A percentile compares a stretch with the other conserved stretches of the same genome.
These are phyloP conservation scores for Parambassis ranga DNA, from an alignment of 2,797 vertebrate species.

Conservation along the genomic window DNA sequence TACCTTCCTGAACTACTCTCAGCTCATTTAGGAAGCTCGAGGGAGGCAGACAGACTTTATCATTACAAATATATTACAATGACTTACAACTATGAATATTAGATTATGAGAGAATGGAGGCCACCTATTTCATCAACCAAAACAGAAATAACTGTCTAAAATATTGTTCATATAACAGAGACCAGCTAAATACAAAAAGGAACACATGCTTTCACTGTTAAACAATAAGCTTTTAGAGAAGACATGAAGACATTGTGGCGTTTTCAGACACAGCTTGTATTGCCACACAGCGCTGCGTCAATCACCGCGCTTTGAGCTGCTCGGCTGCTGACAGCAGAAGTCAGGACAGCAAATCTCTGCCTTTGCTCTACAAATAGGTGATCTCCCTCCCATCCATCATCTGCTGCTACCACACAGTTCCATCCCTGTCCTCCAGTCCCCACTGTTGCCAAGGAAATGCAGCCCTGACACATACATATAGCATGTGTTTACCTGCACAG, in stretches of 20 bases:
- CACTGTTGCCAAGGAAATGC: conserved; percentile 53
- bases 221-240: neutral
- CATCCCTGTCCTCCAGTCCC: conserved; percentile 30
- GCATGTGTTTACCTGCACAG: too few relatives aligned
- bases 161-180: too few relatives aligned
- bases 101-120: conserved; percentile 1
- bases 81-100: too few relatives aligned
- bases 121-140: conserved; percentile 8
- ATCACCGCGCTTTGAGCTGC: conserved; percentile 47
- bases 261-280: conserved; percentile 1
- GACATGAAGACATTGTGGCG: neutral
- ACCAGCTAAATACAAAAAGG: neutral
- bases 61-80: too few relatives aligned
- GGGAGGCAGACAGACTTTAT: too few relatives aligned
- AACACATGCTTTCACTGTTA: neutral
- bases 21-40: too few relatives aligned
- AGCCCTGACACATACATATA: neutral
- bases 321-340: conserved; percentile 39
- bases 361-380: conserved; percentile 72
- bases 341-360: conserved; percentile 61
- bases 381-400: conserved; percentile 73
- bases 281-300: conserved; percentile 36
- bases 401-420: conserved; percentile 29
- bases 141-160: neutral
- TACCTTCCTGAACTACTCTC: too few relatives aligned